Percentiles rank a stretch among this genome's conserved stretches.
Conservation (phyloP, 2,888 invertebrate species). For the Pemphredon lugubris region DNA sequence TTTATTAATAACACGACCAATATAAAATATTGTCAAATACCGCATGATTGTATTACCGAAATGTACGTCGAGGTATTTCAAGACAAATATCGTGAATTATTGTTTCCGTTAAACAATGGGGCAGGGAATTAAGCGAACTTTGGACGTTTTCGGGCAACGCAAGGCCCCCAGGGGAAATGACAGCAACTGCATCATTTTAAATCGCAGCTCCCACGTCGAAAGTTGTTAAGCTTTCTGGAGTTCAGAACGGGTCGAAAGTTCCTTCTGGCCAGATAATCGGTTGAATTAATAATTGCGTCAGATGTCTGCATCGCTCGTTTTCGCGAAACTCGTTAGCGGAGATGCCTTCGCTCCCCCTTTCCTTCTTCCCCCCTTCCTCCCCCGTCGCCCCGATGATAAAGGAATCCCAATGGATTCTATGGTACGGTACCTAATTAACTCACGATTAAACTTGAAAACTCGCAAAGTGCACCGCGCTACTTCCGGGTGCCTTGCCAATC, state of each 20-base stretch:
- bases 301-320: constrained; percentile 30
- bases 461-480: constrained; percentile 24
- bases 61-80: too few relatives aligned
- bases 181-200: constrained; percentile 19
- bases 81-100: too few relatives aligned
- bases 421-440: constrained; percentile 34
- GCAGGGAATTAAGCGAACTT: too few relatives aligned
- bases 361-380: too few relatives aligned
- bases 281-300: constrained; percentile 53
- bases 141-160: too few relatives aligned
- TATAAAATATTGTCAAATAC: too few relatives aligned
- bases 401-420: constrained; percentile 1
- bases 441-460: constrained; percentile 27
- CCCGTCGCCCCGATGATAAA: background rate
- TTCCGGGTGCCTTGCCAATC: constrained; percentile 51
- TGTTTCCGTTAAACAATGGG: too few relatives aligned
- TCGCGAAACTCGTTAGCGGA: constrained; percentile 42
- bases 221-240: constrained; percentile 12
- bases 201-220: background rate
- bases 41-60: too few relatives aligned
- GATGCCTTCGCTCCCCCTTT: too few relatives aligned
- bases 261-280: constrained; percentile 22
- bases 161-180: too few relatives aligned
- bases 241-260: constrained; percentile 15
- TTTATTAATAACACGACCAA: too few relatives aligned